These are phyloP conservation scores for Microcebus ravelobensis DNA, from an alignment of 2,113 vertebrate species.

Conservation along the genomic window DNA sequence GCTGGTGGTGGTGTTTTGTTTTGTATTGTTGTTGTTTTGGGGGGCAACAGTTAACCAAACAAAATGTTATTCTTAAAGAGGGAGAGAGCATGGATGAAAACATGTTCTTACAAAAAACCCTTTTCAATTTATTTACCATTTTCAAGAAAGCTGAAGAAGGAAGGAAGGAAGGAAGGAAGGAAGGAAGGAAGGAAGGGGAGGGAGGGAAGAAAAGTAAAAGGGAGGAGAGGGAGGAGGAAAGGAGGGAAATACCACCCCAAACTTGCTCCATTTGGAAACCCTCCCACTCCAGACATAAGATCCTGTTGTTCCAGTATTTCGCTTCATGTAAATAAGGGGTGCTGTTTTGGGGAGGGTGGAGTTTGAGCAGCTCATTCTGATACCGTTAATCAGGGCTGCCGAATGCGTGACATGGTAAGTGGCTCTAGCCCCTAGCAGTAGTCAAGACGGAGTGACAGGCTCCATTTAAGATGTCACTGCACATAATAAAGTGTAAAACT, in stretches of 20 bases:
- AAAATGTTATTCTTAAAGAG: constrained; percentile 76
- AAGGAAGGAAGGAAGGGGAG: accelerated
- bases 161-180: accelerated
- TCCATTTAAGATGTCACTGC: constrained; percentile 89
- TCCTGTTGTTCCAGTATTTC: neutral
- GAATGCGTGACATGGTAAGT: constrained; percentile 84
- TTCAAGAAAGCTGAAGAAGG: neutral
- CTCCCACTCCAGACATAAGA: neutral
- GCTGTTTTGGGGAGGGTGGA: constrained; percentile 56
- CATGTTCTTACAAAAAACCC: neutral
- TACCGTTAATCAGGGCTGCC: constrained; percentile 85
- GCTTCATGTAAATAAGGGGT: constrained; percentile 71
- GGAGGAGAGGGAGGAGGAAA: accelerated
- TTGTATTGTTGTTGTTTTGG: constrained; percentile 13
- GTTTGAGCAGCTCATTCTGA: constrained; percentile 79
- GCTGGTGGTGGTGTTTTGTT: neutral
- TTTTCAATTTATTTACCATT: neutral
- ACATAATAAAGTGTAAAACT: constrained; percentile 89
- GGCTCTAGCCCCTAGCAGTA: constrained; percentile 86
- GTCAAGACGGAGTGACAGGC: constrained; percentile 87
- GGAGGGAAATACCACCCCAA: neutral
- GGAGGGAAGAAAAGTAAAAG: too few relatives aligned
- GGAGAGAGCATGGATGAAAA: neutral
- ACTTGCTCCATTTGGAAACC: neutral
- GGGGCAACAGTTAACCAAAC: constrained; percentile 74